These are phyloP conservation scores for Tetragonisca angustula DNA, from an alignment of 2,888 invertebrate genomes.

Conservation along the genomic window DNA sequence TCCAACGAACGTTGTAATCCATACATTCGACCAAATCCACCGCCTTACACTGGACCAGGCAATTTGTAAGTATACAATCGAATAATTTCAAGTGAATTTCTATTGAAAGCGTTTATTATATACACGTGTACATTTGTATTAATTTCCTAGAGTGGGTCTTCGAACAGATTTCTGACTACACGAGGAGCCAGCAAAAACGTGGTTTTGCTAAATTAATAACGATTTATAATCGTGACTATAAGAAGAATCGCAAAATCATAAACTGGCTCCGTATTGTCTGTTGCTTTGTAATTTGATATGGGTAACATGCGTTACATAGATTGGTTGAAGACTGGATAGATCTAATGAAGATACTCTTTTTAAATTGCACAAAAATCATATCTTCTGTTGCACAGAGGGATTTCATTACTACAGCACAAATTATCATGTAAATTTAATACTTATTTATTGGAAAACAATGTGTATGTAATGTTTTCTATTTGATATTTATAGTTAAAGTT, in stretches of 20 bases:
- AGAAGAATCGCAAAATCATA: slow-evolving; percentile 70
- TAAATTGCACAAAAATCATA: not conserved
- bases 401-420: not conserved
- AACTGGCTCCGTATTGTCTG: slow-evolving; percentile 75
- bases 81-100: not conserved
- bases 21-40: slow-evolving; percentile 86
- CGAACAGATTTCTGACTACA: slow-evolving; percentile 86
- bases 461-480: slow-evolving; percentile 2
- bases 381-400: not conserved
- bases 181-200: slow-evolving; percentile 85
- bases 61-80: slow-evolving; percentile 83
- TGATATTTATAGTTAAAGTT: not conserved
- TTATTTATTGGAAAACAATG: slow-evolving; percentile 17
- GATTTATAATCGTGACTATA: slow-evolving; percentile 19
- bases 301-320: not conserved
- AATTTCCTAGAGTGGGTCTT: slow-evolving; percentile 73
- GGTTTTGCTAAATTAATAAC: slow-evolving; percentile 84
- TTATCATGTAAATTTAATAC: not conserved
- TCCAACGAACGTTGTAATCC: slow-evolving; percentile 79
- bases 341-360: not conserved
- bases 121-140: not conserved
- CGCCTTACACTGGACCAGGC: slow-evolving; percentile 86
- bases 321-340: slow-evolving; percentile 6
- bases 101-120: not conserved
- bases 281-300: slow-evolving; percentile 16